phyloP scores from a whole-genome alignment of 2,113 vertebrate genomes.

The Oncorhynchus kisutch region DNA sequence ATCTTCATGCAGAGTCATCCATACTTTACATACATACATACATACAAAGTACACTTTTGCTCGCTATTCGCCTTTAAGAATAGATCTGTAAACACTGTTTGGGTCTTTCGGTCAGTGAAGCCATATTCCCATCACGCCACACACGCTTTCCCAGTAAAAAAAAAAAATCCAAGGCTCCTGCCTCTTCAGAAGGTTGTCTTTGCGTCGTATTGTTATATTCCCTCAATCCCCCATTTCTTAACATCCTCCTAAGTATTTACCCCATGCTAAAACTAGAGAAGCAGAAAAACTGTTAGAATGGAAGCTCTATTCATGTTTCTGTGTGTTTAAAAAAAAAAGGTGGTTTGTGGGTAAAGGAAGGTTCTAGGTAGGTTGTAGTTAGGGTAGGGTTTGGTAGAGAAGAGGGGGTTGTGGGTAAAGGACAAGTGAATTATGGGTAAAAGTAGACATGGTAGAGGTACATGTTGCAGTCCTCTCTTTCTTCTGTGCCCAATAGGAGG shows the following conservation, averaged over 20 bases:
- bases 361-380: neutral
- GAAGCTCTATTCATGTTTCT: constrained; percentile 63
- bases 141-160: constrained; percentile 2
- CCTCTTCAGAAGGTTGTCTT: no score
- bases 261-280: constrained; percentile 41
- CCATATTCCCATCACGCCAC: constrained; percentile 44
- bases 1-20: constrained; percentile 53
- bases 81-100: constrained; percentile 73
- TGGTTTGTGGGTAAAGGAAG: neutral
- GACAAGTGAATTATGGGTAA: neutral
- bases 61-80: constrained; percentile 52
- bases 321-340: constrained; percentile 34
- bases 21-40: constrained; percentile 75
- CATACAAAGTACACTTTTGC: constrained; percentile 73
- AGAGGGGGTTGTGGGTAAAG: neutral
- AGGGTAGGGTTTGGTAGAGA: neutral
- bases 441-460: neutral
- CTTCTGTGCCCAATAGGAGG: neutral
- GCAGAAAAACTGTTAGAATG: constrained; percentile 45
- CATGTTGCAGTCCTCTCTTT: neutral
- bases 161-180: no score
- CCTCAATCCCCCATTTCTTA: neutral
- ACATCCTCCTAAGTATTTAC: constrained; percentile 12
- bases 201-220: neutral
- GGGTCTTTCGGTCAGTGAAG: constrained; percentile 54